A percentile compares a stretch with the other conserved stretches of the same genome.
Conservation (phyloP, 2,888 invertebrate species). For the Gari tellinella region DNA sequence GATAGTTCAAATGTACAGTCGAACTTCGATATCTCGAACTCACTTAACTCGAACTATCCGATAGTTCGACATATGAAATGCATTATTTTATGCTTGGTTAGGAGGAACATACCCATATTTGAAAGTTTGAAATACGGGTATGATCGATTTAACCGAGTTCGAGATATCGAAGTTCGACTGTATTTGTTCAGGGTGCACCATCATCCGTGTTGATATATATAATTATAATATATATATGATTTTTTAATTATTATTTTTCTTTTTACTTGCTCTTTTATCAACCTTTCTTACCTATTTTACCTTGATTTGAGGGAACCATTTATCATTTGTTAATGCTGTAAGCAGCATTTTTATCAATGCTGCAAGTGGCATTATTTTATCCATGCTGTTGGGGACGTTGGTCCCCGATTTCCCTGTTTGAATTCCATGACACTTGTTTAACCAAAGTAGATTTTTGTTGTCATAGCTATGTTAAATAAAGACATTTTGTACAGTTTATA, state of each 20-base stretch:
- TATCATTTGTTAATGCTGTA: conserved; percentile 16
- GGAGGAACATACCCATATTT: too few relatives aligned
- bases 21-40: too few relatives aligned
- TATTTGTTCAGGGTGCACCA: conserved; percentile 9
- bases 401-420: conserved; percentile 29
- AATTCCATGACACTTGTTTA: conserved; percentile 60
- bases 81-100: too few relatives aligned
- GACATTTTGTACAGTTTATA: conserved; percentile 65
- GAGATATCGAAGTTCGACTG: too few relatives aligned
- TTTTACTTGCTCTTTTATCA: conserved; percentile 2
- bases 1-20: too few relatives aligned
- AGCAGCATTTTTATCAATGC: conserved; percentile 26
- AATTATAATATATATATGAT: too few relatives aligned
- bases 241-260: neutral
- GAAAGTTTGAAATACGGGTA: too few relatives aligned
- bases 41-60: too few relatives aligned
- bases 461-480: conserved; percentile 64
- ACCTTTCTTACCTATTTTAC: too few relatives aligned
- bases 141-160: too few relatives aligned
- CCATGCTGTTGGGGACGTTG: conserved; percentile 5
- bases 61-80: too few relatives aligned
- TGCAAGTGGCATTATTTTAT: conserved; percentile 10
- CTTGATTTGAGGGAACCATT: conserved; percentile 1
- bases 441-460: conserved; percentile 58
- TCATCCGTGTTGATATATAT: neutral